Evolutionary conservation across 2,888 invertebrate genomes (phyloP).

Genomic region (Netelia melanura): DNA sequence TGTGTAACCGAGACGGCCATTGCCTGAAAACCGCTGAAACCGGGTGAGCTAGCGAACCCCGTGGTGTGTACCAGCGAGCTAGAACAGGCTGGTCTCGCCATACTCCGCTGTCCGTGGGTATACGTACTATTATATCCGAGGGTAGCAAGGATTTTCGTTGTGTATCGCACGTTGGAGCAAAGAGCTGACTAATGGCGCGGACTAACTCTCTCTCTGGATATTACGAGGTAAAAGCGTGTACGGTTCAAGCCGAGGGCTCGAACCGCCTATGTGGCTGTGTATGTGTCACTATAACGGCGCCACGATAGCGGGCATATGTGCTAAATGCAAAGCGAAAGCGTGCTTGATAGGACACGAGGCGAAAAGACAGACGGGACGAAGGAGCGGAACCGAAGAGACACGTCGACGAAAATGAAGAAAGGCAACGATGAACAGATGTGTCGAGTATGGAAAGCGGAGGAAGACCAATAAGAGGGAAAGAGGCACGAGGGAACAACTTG

Average conservation of each 20-base stretch:
- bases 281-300: background rate
- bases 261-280: slow-evolving; percentile 23
- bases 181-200: slow-evolving; percentile 82
- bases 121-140: slow-evolving; percentile 10
- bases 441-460: slow-evolving; percentile 46
- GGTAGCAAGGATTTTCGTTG: slow-evolving; percentile 49
- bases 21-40: slow-evolving; percentile 43
- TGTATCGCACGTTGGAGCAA: slow-evolving; percentile 69
- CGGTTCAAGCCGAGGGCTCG: slow-evolving; percentile 33
- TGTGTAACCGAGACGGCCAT: slow-evolving; percentile 48
- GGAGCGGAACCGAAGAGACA: slow-evolving; percentile 38
- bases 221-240: slow-evolving; percentile 15
- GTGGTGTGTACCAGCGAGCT: slow-evolving; percentile 28
- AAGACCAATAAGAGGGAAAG: background rate
- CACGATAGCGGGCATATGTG: background rate
- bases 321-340: background rate
- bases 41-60: background rate
- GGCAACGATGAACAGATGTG: slow-evolving; percentile 22
- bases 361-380: background rate
- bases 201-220: slow-evolving; percentile 78
- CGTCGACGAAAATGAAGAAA: slow-evolving; percentile 35
- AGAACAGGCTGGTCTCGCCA: slow-evolving; percentile 5
- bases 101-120: slow-evolving; percentile 7
- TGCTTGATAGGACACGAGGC: background rate
- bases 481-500: slow-evolving; percentile 15